Percentiles rank a stretch among this genome's conserved stretches.
These are phyloP conservation scores for Hartigia nigra DNA, from an alignment of 2,888 invertebrate species.

Conservation along the genomic window DNA sequence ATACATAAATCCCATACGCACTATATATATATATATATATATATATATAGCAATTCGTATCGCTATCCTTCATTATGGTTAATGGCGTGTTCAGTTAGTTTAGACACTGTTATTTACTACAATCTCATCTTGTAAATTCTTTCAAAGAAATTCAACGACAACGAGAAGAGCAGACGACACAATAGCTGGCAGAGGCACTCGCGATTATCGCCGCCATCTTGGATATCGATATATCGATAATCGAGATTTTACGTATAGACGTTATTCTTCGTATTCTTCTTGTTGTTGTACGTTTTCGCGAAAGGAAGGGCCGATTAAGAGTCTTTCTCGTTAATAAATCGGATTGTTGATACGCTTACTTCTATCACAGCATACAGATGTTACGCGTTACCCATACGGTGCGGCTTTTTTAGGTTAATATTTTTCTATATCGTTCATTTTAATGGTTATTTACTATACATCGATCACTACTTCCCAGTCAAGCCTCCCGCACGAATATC, in stretches of 20 bases:
- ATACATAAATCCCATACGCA: neutral
- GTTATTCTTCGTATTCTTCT: slow-evolving; percentile 13
- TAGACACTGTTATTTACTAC: neutral
- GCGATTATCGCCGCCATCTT: neutral
- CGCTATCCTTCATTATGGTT: neutral
- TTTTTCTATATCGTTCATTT: slow-evolving; percentile 15
- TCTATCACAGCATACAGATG: slow-evolving; percentile 58
- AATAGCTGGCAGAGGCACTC: neutral
- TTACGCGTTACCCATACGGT: slow-evolving; percentile 26
- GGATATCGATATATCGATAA: neutral
- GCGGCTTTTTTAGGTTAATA: neutral
- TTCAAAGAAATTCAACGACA: neutral
- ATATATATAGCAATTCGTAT: neutral
- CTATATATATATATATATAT: neutral
- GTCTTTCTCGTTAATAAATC: slow-evolving; percentile 24
- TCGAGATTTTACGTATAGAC: neutral
- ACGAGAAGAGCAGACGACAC: neutral
- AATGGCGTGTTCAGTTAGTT: neutral
- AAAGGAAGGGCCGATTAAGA: slow-evolving; percentile 15
- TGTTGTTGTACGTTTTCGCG: slow-evolving; percentile 30
- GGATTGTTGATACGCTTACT: slow-evolving; percentile 61
- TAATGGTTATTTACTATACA: slow-evolving; percentile 43
- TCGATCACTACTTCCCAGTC: slow-evolving; percentile 41
- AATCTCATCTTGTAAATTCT: neutral
- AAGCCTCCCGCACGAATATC: slow-evolving; percentile 42